These are phyloP conservation scores for Taeniopygia guttata DNA, from an alignment of 2,797 vertebrate genomes.

Conservation along the genomic window DNA sequence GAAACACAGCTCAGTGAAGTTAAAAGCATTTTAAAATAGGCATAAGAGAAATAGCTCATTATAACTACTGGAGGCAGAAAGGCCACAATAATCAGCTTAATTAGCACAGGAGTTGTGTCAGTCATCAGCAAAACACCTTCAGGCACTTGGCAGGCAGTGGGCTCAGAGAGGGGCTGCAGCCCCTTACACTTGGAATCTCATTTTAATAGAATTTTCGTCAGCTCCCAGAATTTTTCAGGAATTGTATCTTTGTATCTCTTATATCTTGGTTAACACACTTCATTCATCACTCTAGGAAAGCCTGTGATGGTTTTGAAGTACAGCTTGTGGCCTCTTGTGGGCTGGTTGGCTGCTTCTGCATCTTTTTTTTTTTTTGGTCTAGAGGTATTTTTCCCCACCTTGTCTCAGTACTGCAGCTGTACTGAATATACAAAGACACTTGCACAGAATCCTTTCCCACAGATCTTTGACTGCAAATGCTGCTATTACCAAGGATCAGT, in stretches of 20 bases:
- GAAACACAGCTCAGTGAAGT: background rate
- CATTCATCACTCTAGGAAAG: background rate
- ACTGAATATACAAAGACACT: slow-evolving; percentile 84
- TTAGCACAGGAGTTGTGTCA: background rate
- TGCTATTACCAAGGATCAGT: slow-evolving; percentile 87
- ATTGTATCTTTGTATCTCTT: background rate
- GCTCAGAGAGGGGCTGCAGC: background rate
- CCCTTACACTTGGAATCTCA: too few species aligned
- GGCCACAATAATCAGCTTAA: background rate
- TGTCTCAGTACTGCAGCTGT: slow-evolving; percentile 81
- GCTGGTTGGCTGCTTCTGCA: background rate
- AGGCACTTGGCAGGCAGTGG: background rate
- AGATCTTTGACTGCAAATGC: slow-evolving; percentile 89
- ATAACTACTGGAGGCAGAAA: background rate
- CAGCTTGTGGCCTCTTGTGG: background rate
- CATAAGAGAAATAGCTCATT: background rate
- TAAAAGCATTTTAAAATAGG: background rate
- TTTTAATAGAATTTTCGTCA: background rate
- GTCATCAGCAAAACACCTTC: background rate
- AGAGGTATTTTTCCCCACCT: background rate
- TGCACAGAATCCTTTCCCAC: slow-evolving; percentile 84
- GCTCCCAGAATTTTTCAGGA: background rate
- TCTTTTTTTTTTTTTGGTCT: background rate
- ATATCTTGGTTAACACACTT: background rate
- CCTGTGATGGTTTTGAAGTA: background rate